Evolutionary conservation across 2,797 vertebrate species (phyloP), one percentile per base, ranked within the genome.

Genomic region (Sylvilagus floridanus): DNA sequence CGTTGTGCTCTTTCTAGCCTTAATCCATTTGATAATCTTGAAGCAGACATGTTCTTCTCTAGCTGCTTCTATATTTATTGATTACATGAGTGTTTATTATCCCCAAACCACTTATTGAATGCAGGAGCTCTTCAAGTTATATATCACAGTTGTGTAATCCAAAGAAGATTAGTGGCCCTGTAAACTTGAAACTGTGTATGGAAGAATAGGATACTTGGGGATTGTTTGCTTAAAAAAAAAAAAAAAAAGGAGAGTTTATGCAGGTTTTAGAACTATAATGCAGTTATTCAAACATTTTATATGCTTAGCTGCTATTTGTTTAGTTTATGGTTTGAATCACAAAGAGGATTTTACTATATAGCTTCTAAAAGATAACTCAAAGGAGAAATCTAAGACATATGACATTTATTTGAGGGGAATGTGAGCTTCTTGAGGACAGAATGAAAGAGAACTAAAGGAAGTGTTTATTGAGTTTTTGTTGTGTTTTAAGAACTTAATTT

Each of bases 11-110:
- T 65, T 84, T 83, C 35, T 92, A 84, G 47, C 35, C 62, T 95
- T 95, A 86, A 68, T 92, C 65, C 12, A 26, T 68, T 72, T 94
- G 68, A 9, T 73, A 86, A 78, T 87, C 71, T 91, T 72, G 75
- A 96, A 93, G 68, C 50, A 95, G 78, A 69, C 10, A 54, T 89
- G 66, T 71, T 93, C 73, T 83, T 95, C 28, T 93, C 47, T 84
- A 87, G 42, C 32, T 47, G 11, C 35, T 83, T 88, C 57, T 81
- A 24, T 93, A 69, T 42, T 90, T 94, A 88, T 94, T 85, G 69
- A 91, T 92, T 91, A 62, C 5, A 57, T 93, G 77, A 82, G 22
- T 69, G 16, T 92, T 84, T 96, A 12, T 92, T 96, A 87, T 82
- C 30, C 94, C 68, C 52, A 76, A 32, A 73, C 50, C 81, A 95